Evolutionary conservation across 2,113 vertebrate species (phyloP), one percentile per base, ranked within the genome.

Genomic region (Emydura subglobosa): DNA sequence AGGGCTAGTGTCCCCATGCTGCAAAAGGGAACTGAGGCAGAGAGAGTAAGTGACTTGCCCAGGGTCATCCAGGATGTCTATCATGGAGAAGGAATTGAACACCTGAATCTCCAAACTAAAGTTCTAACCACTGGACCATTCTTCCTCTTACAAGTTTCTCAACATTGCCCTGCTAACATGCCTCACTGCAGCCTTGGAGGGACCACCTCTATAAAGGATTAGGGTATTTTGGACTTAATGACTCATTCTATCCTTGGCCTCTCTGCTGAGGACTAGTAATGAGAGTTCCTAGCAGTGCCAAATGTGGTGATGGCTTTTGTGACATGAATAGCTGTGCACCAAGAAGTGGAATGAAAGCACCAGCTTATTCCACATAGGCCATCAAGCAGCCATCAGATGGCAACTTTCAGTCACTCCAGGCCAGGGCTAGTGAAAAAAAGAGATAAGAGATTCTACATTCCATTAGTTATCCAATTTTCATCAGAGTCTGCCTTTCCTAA

Each of bases 101-200:
- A 17, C 7, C 61, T 34, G 31, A 68, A 19, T 68, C 65, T 39
- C 34, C 65, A 68, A n/a, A n/a, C 65, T 72, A 72, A n/a, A 72
- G 65, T 39, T 72, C 19, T 10, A 39, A 72, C 4, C 34, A 39
- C 17, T 72, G n/a, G n/a, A 39, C 65, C n/a, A 39, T 39, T 4
- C 65, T 72, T 61, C 59, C 59, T 61, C 14, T 34, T 27, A 61
- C 9, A 1, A 39, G 21, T 39, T 74, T 78, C 22, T 47, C 39
- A 47, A 24, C 1, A 1, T 6, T 19, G 39, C 3, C 88, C 51
- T 85, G 72, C 24, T 0, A 0, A 50, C 3, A 4, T 6, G 16
- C 22, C 82, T 53, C 54, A 6, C 0, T 39, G 53, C 49, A 79
- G 29, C 4, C 24, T 84, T 2, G 11, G 79, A 83, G 79, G 49